Percentiles rank a stretch among this genome's conserved stretches.
Conservation (phyloP, 2,888 invertebrate species). For the Magallana nippona region DNA sequence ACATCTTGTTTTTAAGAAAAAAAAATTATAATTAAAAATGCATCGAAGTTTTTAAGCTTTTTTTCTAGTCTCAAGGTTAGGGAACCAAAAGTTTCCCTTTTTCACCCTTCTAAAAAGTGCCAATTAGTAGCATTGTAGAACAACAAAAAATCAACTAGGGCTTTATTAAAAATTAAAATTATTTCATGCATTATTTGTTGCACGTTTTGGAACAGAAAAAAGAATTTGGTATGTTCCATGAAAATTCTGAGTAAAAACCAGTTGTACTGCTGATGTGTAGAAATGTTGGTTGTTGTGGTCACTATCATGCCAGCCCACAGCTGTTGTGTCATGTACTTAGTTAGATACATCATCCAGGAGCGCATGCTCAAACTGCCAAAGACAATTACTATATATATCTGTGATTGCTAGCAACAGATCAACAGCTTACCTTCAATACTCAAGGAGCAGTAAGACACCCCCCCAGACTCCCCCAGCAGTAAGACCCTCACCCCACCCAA, state of each 20-base stretch:
- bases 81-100: neutral
- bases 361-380: conserved; percentile 24
- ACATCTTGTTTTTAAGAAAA: neutral
- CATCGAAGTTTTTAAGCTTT: neutral
- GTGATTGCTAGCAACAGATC: neutral
- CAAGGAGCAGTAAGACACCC: neutral
- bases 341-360: neutral
- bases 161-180: neutral
- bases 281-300: neutral
- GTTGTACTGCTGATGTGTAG: conserved; percentile 10
- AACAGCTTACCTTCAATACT: neutral
- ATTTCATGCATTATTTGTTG: too few species aligned
- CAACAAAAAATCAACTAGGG: neutral
- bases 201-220: too few species aligned
- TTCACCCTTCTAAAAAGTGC: neutral
- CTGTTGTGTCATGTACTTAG: neutral
- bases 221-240: too few species aligned
- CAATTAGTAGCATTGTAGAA: conserved; percentile 20
- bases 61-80: conserved; percentile 7
- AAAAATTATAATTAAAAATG: neutral
- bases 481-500: neutral
- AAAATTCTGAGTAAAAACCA: neutral
- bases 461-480: neutral
- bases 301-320: neutral
- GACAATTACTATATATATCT: conserved; percentile 5